Percentiles rank a stretch among this genome's conserved stretches.
Conservation (phyloP, 2,888 invertebrate genomes). For the Aspidiotus destructor region DNA sequence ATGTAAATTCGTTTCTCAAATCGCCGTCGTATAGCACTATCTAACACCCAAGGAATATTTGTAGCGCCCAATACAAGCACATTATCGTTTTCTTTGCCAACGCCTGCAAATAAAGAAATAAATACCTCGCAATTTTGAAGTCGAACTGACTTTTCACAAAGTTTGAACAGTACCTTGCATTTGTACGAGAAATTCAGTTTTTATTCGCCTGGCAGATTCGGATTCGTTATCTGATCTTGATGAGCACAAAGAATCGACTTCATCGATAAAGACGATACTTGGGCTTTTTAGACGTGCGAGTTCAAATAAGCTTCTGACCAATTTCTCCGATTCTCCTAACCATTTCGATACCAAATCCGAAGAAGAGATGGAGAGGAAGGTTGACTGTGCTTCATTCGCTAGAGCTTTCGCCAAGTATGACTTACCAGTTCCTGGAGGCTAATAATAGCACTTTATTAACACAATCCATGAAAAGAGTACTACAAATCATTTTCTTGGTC, state of each 20-base stretch:
- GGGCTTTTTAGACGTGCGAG: constrained; percentile 90
- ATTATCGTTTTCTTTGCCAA: constrained; percentile 90
- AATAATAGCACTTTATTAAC: constrained; percentile 36
- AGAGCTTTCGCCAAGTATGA: constrained; percentile 98
- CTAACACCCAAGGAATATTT: constrained; percentile 94
- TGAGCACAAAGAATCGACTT: constrained; percentile 93
- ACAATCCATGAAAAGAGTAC: not conserved
- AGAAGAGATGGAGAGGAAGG: constrained; percentile 96
- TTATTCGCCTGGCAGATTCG: constrained; percentile 93
- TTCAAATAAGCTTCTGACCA: constrained; percentile 87
- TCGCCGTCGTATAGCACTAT: constrained; percentile 89
- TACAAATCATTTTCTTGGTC: constrained; percentile 23
- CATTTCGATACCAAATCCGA: constrained; percentile 98
- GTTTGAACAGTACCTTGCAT: constrained; percentile 70
- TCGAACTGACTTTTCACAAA: not conserved
- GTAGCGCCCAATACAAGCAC: constrained; percentile 91
- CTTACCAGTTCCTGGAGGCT: constrained; percentile 98
- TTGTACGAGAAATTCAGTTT: constrained; percentile 97
- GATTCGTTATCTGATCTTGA: constrained; percentile 96
- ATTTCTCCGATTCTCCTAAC: constrained; percentile 97
- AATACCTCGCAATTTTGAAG: not conserved
- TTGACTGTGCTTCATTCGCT: constrained; percentile 97
- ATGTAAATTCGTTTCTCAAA: constrained; percentile 99
- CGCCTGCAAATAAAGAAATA: constrained; percentile 49
- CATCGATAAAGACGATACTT: constrained; percentile 97